These are phyloP conservation scores for Aegotheles bennettii DNA, from an alignment of 2,113 vertebrate genomes.

Conservation along the genomic window DNA sequence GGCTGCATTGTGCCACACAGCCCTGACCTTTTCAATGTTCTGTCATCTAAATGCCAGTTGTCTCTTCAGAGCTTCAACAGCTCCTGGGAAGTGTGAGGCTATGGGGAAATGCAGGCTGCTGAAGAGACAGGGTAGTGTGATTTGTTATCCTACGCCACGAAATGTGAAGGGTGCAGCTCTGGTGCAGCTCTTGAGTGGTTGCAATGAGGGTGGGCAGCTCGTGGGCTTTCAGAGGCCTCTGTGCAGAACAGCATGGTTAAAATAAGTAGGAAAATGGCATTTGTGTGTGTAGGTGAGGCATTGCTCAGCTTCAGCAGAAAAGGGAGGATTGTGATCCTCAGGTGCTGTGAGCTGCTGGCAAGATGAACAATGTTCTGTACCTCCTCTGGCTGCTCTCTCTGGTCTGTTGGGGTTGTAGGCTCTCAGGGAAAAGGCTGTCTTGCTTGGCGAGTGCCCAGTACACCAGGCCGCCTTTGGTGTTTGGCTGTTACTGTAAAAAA, in stretches of 20 bases:
- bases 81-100: slow-evolving; percentile 7
- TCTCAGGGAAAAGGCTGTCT: not conserved
- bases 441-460: not conserved
- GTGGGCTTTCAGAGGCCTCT: not conserved
- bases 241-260: not conserved
- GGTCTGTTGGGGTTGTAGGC: not conserved
- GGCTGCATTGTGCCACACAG: not conserved
- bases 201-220: not conserved
- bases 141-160: not conserved
- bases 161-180: not conserved
- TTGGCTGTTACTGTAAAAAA: not conserved
- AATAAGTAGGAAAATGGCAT: not conserved
- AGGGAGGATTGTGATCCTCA: not conserved
- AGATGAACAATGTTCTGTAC: not conserved
- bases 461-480: not conserved
- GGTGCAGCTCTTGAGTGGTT: not conserved
- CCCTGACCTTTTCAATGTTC: slow-evolving; percentile 42
- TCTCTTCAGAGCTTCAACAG: slow-evolving; percentile 17
- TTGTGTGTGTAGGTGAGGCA: not conserved
- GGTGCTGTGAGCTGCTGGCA: not conserved
- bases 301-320: not conserved
- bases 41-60: not conserved
- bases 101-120: not conserved
- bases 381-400: not conserved
- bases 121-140: not conserved